These are phyloP conservation scores for Selene dorsalis DNA, from an alignment of 2,797 vertebrate genomes.

Conservation along the genomic window DNA sequence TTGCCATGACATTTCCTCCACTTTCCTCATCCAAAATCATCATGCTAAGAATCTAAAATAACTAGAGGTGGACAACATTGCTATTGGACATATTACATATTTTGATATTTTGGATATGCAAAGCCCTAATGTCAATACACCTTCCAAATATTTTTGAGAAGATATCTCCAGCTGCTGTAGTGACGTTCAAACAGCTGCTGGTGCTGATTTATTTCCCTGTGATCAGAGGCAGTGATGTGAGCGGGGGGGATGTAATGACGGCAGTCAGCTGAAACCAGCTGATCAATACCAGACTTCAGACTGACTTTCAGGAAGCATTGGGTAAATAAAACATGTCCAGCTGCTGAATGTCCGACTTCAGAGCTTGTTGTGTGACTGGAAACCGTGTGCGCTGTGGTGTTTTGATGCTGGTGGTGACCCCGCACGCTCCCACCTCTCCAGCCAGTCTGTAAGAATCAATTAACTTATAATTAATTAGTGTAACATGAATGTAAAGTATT, in stretches of 20 bases:
- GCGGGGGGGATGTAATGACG: background rate
- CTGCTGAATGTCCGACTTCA: background rate
- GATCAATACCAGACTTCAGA: background rate
- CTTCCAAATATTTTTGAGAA: background rate
- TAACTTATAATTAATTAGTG: background rate
- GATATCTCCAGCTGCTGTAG: background rate
- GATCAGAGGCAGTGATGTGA: background rate
- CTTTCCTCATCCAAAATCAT: background rate
- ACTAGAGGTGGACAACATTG: background rate
- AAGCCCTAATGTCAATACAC: too few species aligned
- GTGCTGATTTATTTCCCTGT: background rate
- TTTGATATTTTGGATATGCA: too few species aligned
- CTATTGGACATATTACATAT: background rate
- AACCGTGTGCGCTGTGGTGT: background rate
- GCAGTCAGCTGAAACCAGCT: background rate
- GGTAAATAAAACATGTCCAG: background rate
- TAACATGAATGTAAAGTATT: background rate
- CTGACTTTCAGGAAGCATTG: background rate
- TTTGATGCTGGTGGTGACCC: too few species aligned
- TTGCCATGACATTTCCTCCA: background rate
- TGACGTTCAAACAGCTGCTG: background rate
- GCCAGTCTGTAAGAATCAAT: background rate
- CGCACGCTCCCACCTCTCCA: background rate
- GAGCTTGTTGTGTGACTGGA: background rate
- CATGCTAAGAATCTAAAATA: background rate